Conservation (phyloP, 2,888 invertebrate genomes). For the Macrosoma leucophasiata region DNA sequence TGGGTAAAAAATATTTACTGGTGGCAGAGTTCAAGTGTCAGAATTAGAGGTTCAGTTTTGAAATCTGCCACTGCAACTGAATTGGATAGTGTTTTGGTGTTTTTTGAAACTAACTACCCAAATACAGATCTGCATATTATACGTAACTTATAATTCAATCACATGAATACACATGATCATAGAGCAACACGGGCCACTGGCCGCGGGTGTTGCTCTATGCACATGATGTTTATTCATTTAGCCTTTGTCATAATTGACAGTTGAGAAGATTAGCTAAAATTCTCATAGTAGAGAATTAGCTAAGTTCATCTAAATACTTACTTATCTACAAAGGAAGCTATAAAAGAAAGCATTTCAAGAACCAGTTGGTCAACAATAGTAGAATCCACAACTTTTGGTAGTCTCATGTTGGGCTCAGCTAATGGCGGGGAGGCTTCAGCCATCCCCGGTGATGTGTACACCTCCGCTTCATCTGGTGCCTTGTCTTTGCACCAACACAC, state of each 20-base stretch:
- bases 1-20: too few relatives aligned
- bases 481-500: conserved; percentile 84
- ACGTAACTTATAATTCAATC: background rate
- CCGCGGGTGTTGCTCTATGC: background rate
- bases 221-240: background rate
- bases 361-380: conserved; percentile 82
- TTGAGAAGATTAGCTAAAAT: background rate
- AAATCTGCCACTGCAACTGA: too few relatives aligned
- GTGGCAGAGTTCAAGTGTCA: too few relatives aligned
- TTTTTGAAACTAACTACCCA: too few relatives aligned
- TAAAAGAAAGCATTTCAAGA: conserved; percentile 85
- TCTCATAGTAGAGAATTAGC: background rate
- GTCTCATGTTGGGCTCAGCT: conserved; percentile 29
- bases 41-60: too few relatives aligned
- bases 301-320: conserved; percentile 39
- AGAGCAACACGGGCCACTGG: background rate
- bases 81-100: too few relatives aligned
- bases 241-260: background rate
- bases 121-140: background rate
- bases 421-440: conserved; percentile 32
- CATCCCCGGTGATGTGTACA: conserved; percentile 55
- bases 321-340: conserved; percentile 89
- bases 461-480: conserved; percentile 63
- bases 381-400: conserved; percentile 45
- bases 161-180: background rate